These are phyloP conservation scores for Seriola dumerili DNA, from an alignment of 2,113 vertebrate species.

Conservation along the genomic window DNA sequence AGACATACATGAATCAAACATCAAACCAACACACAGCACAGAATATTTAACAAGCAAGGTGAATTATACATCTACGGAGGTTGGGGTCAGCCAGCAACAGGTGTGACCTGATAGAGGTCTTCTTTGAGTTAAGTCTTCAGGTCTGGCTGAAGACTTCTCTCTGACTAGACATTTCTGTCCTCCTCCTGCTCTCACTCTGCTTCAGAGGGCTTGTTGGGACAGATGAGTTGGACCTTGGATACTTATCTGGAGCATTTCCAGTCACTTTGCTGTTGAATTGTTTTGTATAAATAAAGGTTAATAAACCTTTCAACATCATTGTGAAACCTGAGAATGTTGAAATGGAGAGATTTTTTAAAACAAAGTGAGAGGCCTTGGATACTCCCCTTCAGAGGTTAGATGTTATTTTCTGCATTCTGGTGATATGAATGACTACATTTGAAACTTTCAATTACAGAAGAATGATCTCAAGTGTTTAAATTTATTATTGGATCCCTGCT, in stretches of 20 bases:
- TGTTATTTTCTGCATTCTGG: neutral
- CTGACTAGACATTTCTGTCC: neutral
- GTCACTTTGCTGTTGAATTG: neutral
- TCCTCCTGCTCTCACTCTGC: neutral
- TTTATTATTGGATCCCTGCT: constrained; percentile 5
- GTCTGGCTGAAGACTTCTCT: constrained; percentile 27
- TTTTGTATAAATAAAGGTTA: neutral
- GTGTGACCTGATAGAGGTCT: constrained; percentile 45
- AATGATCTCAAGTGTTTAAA: constrained; percentile 6
- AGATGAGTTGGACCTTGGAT: neutral
- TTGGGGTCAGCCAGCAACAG: constrained; percentile 48
- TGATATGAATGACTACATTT: neutral
- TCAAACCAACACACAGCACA: constrained; percentile 57
- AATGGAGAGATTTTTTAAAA: neutral
- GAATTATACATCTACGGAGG: constrained; percentile 71
- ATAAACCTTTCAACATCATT: neutral
- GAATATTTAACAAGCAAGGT: constrained; percentile 52
- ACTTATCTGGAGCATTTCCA: neutral
- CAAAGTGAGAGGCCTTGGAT: neutral
- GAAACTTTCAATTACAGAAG: neutral
- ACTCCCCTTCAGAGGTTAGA: neutral
- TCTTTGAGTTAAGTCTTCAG: constrained; percentile 44
- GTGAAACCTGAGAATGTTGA: neutral
- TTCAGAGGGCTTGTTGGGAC: neutral
- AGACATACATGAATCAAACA: constrained; percentile 70